Conservation (phyloP, 2,888 invertebrate genomes). For the Aplocera efformata region DNA sequence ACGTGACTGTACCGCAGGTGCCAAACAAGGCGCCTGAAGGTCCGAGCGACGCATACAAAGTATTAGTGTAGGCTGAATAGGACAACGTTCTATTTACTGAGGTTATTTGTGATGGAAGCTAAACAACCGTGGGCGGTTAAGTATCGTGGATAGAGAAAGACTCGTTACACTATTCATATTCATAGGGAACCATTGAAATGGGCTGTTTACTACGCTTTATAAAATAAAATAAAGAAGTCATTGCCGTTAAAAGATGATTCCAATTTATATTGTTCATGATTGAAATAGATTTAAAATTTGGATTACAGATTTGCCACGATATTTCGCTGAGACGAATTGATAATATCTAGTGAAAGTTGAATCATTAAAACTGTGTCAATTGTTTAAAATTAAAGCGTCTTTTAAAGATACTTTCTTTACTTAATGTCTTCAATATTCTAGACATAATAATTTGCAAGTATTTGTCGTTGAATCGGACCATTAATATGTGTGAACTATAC, state of each 20-base stretch:
- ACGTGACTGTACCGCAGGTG: constrained; percentile 32
- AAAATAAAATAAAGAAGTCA: too few relatives aligned
- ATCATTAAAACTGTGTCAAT: not conserved
- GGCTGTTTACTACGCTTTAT: too few relatives aligned
- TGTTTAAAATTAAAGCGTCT: constrained; percentile 25
- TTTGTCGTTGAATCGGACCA: too few relatives aligned
- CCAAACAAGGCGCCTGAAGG: constrained; percentile 50
- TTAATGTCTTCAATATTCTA: too few relatives aligned
- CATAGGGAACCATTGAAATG: constrained; percentile 33
- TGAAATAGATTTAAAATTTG: constrained; percentile 1
- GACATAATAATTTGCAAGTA: too few relatives aligned
- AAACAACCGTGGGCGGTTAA: constrained; percentile 40
- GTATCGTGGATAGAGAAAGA: constrained; percentile 26
- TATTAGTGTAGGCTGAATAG: constrained; percentile 48
- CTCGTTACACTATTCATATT: constrained; percentile 29
- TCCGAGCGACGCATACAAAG: constrained; percentile 54
- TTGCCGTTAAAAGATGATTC: not conserved
- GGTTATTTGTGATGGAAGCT: constrained; percentile 30
- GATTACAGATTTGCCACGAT: constrained; percentile 23
- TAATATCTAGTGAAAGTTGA: constrained; percentile 40
- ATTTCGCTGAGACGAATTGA: constrained; percentile 37
- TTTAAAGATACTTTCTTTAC: too few relatives aligned
- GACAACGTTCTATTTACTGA: constrained; percentile 26
- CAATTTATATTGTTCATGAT: constrained; percentile 1
- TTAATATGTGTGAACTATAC: too few relatives aligned